Percentiles rank a stretch among this genome's conserved stretches.
phyloP scores from a whole-genome alignment of 2,797 vertebrate genomes.

The Enteromius viviparus region DNA sequence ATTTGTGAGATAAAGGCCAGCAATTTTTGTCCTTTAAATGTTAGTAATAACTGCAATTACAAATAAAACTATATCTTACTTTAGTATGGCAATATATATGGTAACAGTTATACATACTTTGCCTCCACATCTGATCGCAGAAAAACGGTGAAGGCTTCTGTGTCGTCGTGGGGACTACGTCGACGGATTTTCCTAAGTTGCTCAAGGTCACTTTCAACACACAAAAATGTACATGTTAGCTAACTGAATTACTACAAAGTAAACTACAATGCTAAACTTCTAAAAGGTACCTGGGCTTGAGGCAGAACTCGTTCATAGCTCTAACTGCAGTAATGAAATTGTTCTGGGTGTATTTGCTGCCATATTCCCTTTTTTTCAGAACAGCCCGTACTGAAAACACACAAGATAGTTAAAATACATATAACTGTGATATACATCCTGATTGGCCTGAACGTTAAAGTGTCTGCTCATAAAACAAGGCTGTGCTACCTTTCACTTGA shows the following conservation, averaged over 20 bases:
- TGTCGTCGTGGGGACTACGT: slow-evolving; percentile 96
- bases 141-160: slow-evolving; percentile 97
- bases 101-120: slow-evolving; percentile 81
- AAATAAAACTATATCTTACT: background rate
- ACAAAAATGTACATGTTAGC: background rate
- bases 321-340: slow-evolving; percentile 98
- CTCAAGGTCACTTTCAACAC: slow-evolving; percentile 84
- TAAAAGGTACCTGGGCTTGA: slow-evolving; percentile 88
- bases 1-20: background rate
- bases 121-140: slow-evolving; percentile 94
- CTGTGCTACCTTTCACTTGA: slow-evolving; percentile 92
- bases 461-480: background rate
- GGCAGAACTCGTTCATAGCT: slow-evolving; percentile 99
- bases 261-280: background rate
- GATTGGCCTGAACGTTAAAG: background rate
- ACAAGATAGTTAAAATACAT: background rate
- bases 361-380: slow-evolving; percentile 97
- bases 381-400: slow-evolving; percentile 88
- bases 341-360: slow-evolving; percentile 94
- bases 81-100: background rate
- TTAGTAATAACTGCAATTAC: background rate
- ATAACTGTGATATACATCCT: background rate
- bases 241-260: background rate
- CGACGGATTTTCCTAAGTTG: slow-evolving; percentile 92
- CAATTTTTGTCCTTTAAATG: background rate